phyloP scores from a whole-genome alignment of 2,888 invertebrate genomes.

The Margaritifera margaritifera region DNA sequence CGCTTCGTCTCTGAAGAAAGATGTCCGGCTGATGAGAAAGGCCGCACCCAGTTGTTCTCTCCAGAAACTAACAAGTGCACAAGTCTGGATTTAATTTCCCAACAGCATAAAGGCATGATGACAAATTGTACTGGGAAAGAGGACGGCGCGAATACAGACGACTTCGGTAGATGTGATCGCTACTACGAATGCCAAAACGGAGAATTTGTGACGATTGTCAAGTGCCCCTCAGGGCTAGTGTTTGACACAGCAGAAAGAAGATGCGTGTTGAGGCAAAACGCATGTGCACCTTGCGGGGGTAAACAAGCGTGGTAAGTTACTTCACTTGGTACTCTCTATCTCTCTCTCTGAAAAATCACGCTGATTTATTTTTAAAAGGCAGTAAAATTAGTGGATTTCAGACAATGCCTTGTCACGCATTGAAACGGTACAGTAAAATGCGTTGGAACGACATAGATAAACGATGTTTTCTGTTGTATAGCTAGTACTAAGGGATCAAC shows the following conservation, averaged over 20 bases:
- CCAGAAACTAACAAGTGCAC: background rate
- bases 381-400: no score
- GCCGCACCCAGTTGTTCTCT: background rate
- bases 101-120: background rate
- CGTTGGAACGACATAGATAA: no score
- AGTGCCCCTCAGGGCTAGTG: conserved; percentile 21
- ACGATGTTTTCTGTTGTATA: no score
- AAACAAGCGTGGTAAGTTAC: conserved; percentile 23
- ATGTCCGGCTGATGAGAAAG: conserved; percentile 8
- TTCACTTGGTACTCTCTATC: no score
- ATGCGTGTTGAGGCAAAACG: conserved; percentile 15
- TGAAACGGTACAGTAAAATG: no score
- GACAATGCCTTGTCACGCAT: no score
- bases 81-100: background rate
- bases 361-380: no score
- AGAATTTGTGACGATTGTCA: conserved; percentile 18
- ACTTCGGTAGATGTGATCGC: conserved; percentile 47
- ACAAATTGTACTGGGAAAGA: background rate
- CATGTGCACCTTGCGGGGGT: conserved; percentile 34
- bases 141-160: conserved; percentile 25
- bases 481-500: no score
- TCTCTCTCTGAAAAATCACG: background rate
- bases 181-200: conserved; percentile 43
- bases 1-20: conserved; percentile 2
- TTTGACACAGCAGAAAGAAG: conserved; percentile 19